phyloP scores from a whole-genome alignment of 2,888 invertebrate genomes.

The Panzeria rudis region DNA sequence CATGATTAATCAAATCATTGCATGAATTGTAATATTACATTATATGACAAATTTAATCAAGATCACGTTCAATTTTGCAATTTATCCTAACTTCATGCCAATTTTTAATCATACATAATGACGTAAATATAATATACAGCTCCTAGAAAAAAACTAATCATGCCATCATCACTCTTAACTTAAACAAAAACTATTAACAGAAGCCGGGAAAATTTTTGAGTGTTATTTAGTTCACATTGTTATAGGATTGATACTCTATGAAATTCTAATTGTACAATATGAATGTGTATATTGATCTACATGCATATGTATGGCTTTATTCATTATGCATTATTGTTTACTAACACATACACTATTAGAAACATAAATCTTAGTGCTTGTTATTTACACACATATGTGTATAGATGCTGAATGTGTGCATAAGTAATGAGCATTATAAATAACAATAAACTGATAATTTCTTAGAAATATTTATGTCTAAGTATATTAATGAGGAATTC shows the following conservation, averaged over 20 bases:
- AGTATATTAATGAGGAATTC: slow-evolving; percentile 10
- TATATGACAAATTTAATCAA: too few species aligned
- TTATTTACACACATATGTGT: background rate
- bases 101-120: too few species aligned
- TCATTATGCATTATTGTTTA: slow-evolving; percentile 2
- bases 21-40: too few species aligned
- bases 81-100: too few species aligned
- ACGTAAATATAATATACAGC: too few species aligned
- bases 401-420: slow-evolving; percentile 11
- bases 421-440: slow-evolving; percentile 42
- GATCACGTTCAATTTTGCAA: too few species aligned
- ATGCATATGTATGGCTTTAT: background rate
- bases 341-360: background rate
- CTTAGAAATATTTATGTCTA: slow-evolving; percentile 6
- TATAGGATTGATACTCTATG: background rate
- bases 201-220: too few species aligned
- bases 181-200: too few species aligned
- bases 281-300: background rate
- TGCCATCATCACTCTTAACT: too few species aligned
- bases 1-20: too few species aligned
- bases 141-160: too few species aligned
- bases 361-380: background rate
- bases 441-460: slow-evolving; percentile 51
- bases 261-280: slow-evolving; percentile 15
- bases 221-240: too few species aligned